Percentiles rank a stretch among this genome's conserved stretches.
Evolutionary conservation across 2,888 invertebrate species (phyloP).

Genomic region (Stenoptilia bipunctidactyla): DNA sequence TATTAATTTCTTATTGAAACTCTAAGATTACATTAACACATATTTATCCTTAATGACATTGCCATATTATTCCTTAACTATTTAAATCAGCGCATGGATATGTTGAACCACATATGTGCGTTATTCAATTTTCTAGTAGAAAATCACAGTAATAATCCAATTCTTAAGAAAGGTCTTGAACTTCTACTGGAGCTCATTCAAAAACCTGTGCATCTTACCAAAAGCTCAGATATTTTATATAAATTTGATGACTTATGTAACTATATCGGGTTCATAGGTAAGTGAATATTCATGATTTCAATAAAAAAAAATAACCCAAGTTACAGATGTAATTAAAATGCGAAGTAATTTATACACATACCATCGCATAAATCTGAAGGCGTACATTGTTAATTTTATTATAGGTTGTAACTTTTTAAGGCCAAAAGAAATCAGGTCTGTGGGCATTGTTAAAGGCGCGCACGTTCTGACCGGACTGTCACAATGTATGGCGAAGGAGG

Average conservation of each 20-base stretch:
- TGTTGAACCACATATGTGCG: constrained; percentile 25
- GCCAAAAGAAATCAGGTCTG: background rate
- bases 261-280: constrained; percentile 43
- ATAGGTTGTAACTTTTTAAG: background rate
- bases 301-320: no score
- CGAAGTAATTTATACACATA: no score
- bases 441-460: background rate
- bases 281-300: background rate
- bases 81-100: constrained; percentile 29
- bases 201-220: constrained; percentile 32
- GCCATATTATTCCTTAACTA: background rate
- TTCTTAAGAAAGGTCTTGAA: constrained; percentile 18
- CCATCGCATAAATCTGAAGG: no score
- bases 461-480: background rate
- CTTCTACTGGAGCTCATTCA: constrained; percentile 27
- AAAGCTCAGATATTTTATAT: constrained; percentile 26
- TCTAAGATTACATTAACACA: no score
- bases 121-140: constrained; percentile 39
- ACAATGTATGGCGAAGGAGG: constrained; percentile 20
- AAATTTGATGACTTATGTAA: constrained; percentile 26
- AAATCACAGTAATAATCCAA: constrained; percentile 17
- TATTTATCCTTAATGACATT: no score
- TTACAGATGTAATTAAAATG: no score
- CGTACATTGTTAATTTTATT: background rate
- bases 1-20: no score